A percentile compares a stretch with the other conserved stretches of the same genome.
These are phyloP conservation scores for Lutraria lutraria DNA, from an alignment of 2,888 invertebrate genomes.

Conservation along the genomic window DNA sequence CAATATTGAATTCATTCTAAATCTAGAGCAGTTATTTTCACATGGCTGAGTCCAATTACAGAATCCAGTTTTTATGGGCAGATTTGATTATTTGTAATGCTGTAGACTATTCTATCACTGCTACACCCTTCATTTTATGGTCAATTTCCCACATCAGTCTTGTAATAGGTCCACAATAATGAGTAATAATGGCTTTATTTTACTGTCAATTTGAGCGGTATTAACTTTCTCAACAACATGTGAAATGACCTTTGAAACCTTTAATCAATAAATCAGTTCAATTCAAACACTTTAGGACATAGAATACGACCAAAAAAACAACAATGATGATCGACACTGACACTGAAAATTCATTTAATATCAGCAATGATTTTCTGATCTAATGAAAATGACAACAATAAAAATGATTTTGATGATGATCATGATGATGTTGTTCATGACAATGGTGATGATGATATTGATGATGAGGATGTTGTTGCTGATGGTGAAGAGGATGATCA, in stretches of 20 bases:
- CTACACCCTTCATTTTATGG: constrained; percentile 32
- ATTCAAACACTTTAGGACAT: not conserved
- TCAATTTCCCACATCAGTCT: constrained; percentile 31
- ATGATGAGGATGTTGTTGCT: constrained; percentile 19
- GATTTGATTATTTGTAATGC: constrained; percentile 17
- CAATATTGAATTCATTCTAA: constrained; percentile 11
- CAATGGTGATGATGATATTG: not conserved
- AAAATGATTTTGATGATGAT: not conserved
- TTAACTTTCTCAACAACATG: constrained; percentile 14
- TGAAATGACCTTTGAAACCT: constrained; percentile 11
- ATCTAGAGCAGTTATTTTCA: not conserved
- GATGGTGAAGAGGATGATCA: not conserved
- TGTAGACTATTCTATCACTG: not conserved
- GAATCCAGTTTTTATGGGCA: not conserved
- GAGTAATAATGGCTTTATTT: constrained; percentile 18
- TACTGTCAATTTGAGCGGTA: not conserved
- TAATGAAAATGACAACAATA: not conserved
- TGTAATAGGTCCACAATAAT: constrained; percentile 3
- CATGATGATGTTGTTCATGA: not conserved
- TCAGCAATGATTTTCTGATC: not conserved
- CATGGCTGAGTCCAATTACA: not conserved
- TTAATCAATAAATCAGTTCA: not conserved
- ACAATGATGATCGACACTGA: not conserved
- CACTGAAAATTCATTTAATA: not conserved
- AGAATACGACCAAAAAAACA: not conserved